Evolutionary conservation across 2,797 vertebrate genomes (phyloP).

Genomic region (Chelmon rostratus): DNA sequence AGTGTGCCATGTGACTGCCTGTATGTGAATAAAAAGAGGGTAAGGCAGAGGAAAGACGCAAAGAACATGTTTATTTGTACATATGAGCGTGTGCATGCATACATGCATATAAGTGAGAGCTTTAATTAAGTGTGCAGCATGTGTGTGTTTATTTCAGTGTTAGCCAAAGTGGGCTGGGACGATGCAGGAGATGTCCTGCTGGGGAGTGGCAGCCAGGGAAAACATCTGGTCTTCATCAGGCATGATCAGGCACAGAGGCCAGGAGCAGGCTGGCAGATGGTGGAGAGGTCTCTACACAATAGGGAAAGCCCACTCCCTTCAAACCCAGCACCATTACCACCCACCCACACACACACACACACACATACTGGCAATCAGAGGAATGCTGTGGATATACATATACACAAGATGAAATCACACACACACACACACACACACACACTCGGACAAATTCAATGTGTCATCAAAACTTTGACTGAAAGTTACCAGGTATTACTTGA

Average conservation of each 20-base stretch:
- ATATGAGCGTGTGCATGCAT: not conserved
- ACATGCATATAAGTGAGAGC: constrained; percentile 18
- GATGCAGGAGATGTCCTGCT: constrained; percentile 80
- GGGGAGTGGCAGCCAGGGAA: constrained; percentile 75
- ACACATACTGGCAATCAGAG: not conserved
- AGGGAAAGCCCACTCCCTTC: constrained; percentile 71
- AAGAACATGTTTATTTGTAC: not conserved
- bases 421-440: not conserved
- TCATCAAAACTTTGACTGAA: not conserved
- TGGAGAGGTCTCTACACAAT: constrained; percentile 82
- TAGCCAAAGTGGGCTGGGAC: constrained; percentile 67
- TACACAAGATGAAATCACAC: not conserved
- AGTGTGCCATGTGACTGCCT: not conserved
- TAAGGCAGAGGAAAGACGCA: not conserved
- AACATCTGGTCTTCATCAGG: constrained; percentile 87
- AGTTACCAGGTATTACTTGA: not conserved
- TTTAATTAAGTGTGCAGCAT: constrained; percentile 64
- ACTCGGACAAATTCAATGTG: not conserved
- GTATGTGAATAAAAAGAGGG: not conserved
- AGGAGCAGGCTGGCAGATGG: constrained; percentile 82
- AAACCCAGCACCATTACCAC: constrained; percentile 60
- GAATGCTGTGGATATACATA: not conserved
- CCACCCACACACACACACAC: constrained; percentile 26
- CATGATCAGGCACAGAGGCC: constrained; percentile 76
- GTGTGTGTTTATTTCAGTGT: constrained; percentile 56